phyloP scores from a whole-genome alignment of 2,888 invertebrate species.

The Lycocerus yunnanus region DNA sequence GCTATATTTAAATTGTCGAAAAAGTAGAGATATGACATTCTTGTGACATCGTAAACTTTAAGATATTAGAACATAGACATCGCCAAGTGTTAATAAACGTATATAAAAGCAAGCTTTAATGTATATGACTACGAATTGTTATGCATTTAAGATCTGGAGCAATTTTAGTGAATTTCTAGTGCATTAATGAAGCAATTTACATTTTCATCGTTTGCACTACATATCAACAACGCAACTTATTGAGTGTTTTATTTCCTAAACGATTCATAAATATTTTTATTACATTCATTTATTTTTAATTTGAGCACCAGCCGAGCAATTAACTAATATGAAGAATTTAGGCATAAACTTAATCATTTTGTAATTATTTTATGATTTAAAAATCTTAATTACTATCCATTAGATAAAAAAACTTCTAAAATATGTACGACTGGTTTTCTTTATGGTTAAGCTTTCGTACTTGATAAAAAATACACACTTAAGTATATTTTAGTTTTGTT shows the following conservation, averaged over 20 bases:
- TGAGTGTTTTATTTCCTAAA: slow-evolving; percentile 20
- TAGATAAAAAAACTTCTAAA: neutral
- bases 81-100: slow-evolving; percentile 49
- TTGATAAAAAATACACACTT: neutral
- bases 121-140: slow-evolving; percentile 31
- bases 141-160: slow-evolving; percentile 35
- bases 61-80: slow-evolving; percentile 51
- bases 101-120: slow-evolving; percentile 36
- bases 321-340: neutral
- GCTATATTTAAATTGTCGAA: slow-evolving; percentile 51
- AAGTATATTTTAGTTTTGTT: neutral
- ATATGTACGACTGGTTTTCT: neutral
- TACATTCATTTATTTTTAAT: neutral
- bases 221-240: slow-evolving; percentile 17
- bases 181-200: slow-evolving; percentile 54
- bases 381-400: neutral
- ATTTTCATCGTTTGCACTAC: slow-evolving; percentile 46
- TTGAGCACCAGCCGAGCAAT: neutral
- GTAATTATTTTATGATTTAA: neutral
- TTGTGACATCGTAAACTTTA: slow-evolving; percentile 54
- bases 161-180: slow-evolving; percentile 36
- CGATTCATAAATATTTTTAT: slow-evolving; percentile 3
- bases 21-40: slow-evolving; percentile 55
- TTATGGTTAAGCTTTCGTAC: neutral
- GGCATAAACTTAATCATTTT: neutral